Evolutionary conservation across 2,797 vertebrate species (phyloP).

Genomic region (Trachops cirrhosus): DNA sequence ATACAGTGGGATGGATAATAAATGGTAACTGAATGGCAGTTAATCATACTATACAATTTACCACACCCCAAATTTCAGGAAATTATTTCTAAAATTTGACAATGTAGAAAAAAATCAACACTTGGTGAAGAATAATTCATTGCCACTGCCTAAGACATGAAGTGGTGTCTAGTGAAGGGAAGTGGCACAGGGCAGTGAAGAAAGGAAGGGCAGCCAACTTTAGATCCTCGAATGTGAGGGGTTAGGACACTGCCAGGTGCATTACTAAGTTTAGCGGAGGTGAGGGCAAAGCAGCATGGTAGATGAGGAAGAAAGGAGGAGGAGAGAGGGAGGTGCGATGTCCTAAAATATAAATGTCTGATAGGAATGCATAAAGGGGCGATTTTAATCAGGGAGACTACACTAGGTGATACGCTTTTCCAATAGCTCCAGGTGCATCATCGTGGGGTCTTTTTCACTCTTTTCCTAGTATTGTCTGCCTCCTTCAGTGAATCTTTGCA

Average conservation of each 20-base stretch:
- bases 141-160: not conserved
- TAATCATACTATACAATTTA: not conserved
- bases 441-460: not conserved
- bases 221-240: not conserved
- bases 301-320: not conserved
- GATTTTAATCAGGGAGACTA: not conserved
- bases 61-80: not conserved
- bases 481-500: not conserved
- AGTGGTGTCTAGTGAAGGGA: not conserved
- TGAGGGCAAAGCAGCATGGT: not conserved
- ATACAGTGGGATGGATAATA: not conserved
- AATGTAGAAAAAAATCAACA: not conserved
- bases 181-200: too few species aligned
- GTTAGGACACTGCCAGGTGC: not conserved
- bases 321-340: not conserved
- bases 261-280: not conserved
- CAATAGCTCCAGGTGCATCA: not conserved
- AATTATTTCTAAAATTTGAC: not conserved
- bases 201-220: not conserved
- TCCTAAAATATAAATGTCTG: not conserved
- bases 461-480: not conserved
- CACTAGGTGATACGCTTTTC: not conserved
- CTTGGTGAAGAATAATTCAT: not conserved
- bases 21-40: not conserved
- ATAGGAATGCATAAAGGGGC: not conserved